Base-by-base conservation (phyloP, 2,113 vertebrate genomes). In the Datnioides undecimradiatus region DNA sequence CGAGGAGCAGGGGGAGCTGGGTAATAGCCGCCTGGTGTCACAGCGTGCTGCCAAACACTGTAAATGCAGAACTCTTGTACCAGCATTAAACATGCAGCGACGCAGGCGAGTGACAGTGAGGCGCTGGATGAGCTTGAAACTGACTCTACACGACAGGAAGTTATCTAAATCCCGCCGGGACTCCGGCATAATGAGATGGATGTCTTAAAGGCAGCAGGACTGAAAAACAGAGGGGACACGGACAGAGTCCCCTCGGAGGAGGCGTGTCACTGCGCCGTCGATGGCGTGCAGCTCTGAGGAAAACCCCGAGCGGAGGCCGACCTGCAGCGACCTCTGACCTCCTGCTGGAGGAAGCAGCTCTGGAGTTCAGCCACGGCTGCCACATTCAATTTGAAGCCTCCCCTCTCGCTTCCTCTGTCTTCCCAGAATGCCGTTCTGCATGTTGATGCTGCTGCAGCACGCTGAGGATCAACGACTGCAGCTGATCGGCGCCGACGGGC, bases 41-140 rank as follows among this genome's bases (percentile, higher is more conserved):
- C 79, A 65, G 60, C 23, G 2, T 14, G 78, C 80, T 76, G 76
- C 58, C 85, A 82, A 82, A 73, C 21, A 29, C 80, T 45, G 83
- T 73, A 88, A 88, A 91, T 91, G 87, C 86, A 88, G 0, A 88
- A 86, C 27, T 87, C 80, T 38, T 90, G 87, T 92, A 81, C 12
- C 55, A 6, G 27, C 83, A 88, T 91, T 86, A 92, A 92, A 93
- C 63, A 91, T 90, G 87, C 49, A 90, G 69, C 21, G 38, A 76
- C 63, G 74, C 9, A 46, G 73, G 66, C 21, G 70, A 80, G 82
- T 78, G 81, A 87, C 82, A 75, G 70, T 13, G 41, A 78, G 73
- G 52, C 52, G 4, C 40, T 1, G 73, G 85, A 64, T 43, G 67
- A 77, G 74, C 63, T 34, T 41, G 46, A 90, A 72, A 66, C 27